Evolutionary conservation across 2,797 vertebrate species (phyloP), one percentile per base, ranked within the genome.

Genomic region (Pyrocephalus nanus): DNA sequence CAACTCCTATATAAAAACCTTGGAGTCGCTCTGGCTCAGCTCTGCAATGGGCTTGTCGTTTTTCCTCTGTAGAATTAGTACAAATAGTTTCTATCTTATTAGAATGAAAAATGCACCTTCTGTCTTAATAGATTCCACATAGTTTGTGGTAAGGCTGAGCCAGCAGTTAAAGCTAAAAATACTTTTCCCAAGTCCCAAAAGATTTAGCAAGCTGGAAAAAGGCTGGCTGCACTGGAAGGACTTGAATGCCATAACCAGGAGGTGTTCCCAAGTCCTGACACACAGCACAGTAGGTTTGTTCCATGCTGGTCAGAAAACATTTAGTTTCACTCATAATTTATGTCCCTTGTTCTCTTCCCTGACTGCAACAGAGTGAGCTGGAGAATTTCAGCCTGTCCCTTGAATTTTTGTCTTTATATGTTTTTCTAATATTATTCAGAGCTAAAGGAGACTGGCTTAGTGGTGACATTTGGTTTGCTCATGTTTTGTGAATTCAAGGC

Each of bases 91-190:
- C 85, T 90, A 12, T 81, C 72, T 72, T 71, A 64, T 17, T 93
- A 88, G 91, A 92, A 81, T 72, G 82, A 88, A 88, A 95, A 92
- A 90, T 76, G 27, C 62, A 84, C 79, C 62, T 94, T 86, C 86
- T 83, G 85, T 62, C n/a, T 71, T 88, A 86, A 87, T 76, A 65
- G 61, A 55, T 95, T 92, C 78, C 87, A 69, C 84, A 69, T 71
- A 93, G 77, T 82, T 95, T 94, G 76, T 95, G 76, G 92, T 75
- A 90, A 90, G 85, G 76, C 90, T 94, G 91, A 95, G 86, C 88
- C 74, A 90, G 83, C 83, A 94, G 58, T 79, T 86, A 76, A 88
- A 95, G 67, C 86, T 96, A 93, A 95, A 96, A 95, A 95, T 95
- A 95, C 55, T 85, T 93, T 71, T 64, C 45, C 64, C 18, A 38